Percentiles rank a stretch among this genome's conserved stretches.
Evolutionary conservation across 2,113 vertebrate genomes (phyloP).

Genomic region (Eublepharis macularius): DNA sequence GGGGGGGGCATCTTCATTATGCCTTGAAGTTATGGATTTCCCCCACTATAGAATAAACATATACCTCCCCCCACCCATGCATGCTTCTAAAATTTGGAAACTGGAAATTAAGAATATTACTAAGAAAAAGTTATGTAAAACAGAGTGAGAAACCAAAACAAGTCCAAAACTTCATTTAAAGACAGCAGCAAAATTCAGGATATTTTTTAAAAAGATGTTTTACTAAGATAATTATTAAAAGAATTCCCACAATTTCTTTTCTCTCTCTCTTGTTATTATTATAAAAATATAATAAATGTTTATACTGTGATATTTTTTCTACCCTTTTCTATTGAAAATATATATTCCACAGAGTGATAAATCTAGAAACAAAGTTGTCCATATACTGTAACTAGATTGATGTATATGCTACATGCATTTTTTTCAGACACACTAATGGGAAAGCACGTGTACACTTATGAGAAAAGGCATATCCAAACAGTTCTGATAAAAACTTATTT

Average conservation of each 20-base stretch:
- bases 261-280: slow-evolving; percentile 61
- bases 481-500: slow-evolving; percentile 31
- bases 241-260: slow-evolving; percentile 50
- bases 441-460: slow-evolving; percentile 12
- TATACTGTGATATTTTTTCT: slow-evolving; percentile 52
- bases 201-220: slow-evolving; percentile 21
- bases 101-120: slow-evolving; percentile 14
- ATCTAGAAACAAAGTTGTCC: slow-evolving; percentile 59
- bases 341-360: slow-evolving; percentile 68
- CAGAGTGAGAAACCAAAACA: not conserved
- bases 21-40: not conserved
- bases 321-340: slow-evolving; percentile 69
- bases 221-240: slow-evolving; percentile 28
- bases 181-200: slow-evolving; percentile 49
- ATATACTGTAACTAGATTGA: slow-evolving; percentile 51
- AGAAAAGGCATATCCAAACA: slow-evolving; percentile 8
- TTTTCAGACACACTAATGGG: slow-evolving; percentile 45
- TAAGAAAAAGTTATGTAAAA: slow-evolving; percentile 21
- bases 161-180: not conserved
- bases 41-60: not conserved
- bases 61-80: not conserved
- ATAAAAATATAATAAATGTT: slow-evolving; percentile 78
- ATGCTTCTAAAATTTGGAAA: slow-evolving; percentile 29
- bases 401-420: slow-evolving; percentile 46
- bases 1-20: not conserved